phyloP scores from a whole-genome alignment of 2,888 invertebrate genomes.

The Atherix ibis region DNA sequence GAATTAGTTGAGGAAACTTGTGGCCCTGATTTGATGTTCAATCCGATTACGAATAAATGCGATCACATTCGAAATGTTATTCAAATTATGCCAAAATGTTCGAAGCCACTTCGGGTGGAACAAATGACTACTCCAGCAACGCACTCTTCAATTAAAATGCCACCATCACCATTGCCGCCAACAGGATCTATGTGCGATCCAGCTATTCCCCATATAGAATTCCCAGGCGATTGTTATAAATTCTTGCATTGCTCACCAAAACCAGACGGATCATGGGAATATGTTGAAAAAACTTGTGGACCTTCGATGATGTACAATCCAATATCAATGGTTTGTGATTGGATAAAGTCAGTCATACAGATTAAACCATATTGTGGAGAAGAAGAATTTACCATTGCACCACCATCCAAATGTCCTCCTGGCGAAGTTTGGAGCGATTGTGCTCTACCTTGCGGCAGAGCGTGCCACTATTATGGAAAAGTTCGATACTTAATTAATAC shows the following conservation, averaged over 20 bases:
- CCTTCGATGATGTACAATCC: constrained; percentile 46
- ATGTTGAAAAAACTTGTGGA: constrained; percentile 44
- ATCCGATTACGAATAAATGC: constrained; percentile 40
- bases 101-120: too few species aligned
- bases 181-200: too few species aligned
- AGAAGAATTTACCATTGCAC: too few species aligned
- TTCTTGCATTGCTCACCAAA: constrained; percentile 52
- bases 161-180: too few species aligned
- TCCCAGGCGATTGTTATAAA: constrained; percentile 47
- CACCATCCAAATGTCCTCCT: constrained; percentile 17
- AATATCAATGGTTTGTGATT: constrained; percentile 39
- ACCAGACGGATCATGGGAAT: constrained; percentile 20
- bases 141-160: too few species aligned
- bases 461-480: constrained; percentile 50
- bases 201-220: constrained; percentile 36
- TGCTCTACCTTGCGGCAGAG: constrained; percentile 51
- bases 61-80: constrained; percentile 42
- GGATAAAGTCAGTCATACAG: constrained; percentile 36
- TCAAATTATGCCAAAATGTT: constrained; percentile 41
- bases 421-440: constrained; percentile 49
- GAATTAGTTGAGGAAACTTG: constrained; percentile 42
- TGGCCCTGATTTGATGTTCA: constrained; percentile 41
- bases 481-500: constrained; percentile 9
- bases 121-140: too few species aligned
- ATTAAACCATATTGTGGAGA: constrained; percentile 42